These are phyloP conservation scores for Parasteatoda tepidariorum DNA, from an alignment of 1,140 invertebrate genomes.

Conservation along the genomic window DNA sequence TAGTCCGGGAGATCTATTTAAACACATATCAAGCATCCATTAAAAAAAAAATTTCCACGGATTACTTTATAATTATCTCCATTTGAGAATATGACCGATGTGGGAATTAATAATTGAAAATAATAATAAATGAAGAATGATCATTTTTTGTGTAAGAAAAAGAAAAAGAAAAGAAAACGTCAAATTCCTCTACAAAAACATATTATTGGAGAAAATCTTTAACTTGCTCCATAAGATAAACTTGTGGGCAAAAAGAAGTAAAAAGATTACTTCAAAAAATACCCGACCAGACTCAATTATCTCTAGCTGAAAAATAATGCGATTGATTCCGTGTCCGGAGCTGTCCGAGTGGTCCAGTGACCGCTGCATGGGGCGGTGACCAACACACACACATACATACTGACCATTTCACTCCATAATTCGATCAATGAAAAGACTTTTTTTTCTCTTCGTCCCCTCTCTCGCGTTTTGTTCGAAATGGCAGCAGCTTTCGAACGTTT, in stretches of 20 bases:
- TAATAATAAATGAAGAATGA: too few species aligned
- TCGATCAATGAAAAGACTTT: conserved; percentile 1
- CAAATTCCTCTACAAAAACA: too few species aligned
- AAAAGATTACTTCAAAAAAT: background rate
- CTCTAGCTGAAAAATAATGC: background rate
- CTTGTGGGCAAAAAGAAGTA: background rate
- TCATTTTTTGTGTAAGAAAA: too few species aligned
- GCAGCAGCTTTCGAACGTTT: background rate
- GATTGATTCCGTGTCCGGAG: background rate
- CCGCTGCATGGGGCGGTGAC: background rate
- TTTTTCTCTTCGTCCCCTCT: background rate
- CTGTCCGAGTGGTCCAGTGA: background rate
- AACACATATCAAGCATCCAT: too few species aligned
- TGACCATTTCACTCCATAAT: conserved; percentile 1
- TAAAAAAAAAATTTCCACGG: too few species aligned
- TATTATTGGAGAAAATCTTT: too few species aligned
- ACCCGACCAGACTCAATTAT: background rate
- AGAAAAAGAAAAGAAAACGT: too few species aligned
- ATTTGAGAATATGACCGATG: too few species aligned
- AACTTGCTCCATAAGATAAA: too few species aligned
- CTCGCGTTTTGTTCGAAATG: background rate
- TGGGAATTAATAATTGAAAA: too few species aligned
- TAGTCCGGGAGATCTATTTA: too few species aligned
- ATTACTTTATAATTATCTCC: too few species aligned
- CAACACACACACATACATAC: background rate